Evolutionary conservation across 2,113 vertebrate genomes (phyloP).

Genomic region (Jaculus jaculus): DNA sequence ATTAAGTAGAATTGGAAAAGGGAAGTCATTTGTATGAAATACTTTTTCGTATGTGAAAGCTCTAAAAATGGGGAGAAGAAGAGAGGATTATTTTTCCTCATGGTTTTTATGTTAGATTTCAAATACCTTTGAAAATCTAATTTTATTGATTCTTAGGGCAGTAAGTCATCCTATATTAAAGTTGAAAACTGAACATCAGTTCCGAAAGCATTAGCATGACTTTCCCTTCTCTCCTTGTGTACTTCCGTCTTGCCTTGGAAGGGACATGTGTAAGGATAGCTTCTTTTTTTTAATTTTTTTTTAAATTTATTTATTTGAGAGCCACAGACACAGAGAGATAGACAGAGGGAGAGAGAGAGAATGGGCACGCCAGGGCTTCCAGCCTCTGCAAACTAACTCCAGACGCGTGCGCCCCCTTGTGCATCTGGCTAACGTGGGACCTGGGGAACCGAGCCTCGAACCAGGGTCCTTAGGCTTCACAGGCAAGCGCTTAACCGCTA

Average conservation of each 20-base stretch:
- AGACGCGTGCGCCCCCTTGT: no score
- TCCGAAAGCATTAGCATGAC: background rate
- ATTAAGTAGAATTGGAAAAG: constrained; percentile 20
- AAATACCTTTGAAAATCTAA: constrained; percentile 33
- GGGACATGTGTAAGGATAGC: background rate
- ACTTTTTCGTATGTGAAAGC: background rate
- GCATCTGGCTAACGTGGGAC: no score
- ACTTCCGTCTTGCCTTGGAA: constrained; percentile 32
- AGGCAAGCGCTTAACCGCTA: no score
- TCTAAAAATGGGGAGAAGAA: background rate
- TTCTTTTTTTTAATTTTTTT: no score
- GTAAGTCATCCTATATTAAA: constrained; percentile 35
- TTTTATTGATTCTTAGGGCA: constrained; percentile 2
- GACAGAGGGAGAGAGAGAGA: no score
- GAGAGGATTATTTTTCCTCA: background rate
- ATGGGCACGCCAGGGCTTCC: no score
- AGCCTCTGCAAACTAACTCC: no score
- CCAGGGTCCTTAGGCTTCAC: no score
- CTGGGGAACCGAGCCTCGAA: no score
- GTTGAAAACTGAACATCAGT: constrained; percentile 14
- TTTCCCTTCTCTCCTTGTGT: background rate
- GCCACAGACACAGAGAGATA: no score
- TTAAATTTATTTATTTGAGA: no score
- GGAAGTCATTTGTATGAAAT: constrained; percentile 35
- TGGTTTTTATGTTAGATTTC: constrained; percentile 36